Evolutionary conservation across 2,797 vertebrate species (phyloP), one percentile per base, ranked within the genome.

Genomic region (Falco naumanni): DNA sequence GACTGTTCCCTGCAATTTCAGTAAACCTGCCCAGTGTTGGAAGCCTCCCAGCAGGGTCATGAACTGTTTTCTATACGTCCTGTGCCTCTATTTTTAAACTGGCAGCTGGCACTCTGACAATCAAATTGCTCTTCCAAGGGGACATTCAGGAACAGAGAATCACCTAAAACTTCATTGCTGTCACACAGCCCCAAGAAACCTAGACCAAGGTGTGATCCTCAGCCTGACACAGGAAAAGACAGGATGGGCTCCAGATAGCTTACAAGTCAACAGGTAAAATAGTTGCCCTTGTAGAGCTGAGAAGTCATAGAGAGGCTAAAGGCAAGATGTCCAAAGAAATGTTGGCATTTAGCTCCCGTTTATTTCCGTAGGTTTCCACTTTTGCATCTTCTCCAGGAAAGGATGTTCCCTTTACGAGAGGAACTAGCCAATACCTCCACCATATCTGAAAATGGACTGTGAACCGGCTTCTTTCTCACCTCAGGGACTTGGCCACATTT

Each of bases 1-100:
- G 76, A 50, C 68, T 18, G 66, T 95, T 96, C 91, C 59, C 87
- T 95, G 43, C 63, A 88, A 90, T 71, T 90, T 88, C 71, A 71
- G 74, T 60, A 77, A 82, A 93, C 61, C n/a, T 93, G 78, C 78
- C 82, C 53, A 34, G 82, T 29, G 75, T 24, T 95, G 93, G 93
- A 96, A 65, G 45, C 34, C 63, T 96, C 80, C 86, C 89, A 90
- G 66, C 29, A 85, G 71, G 89, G 93, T 96, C 91, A 74, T 47
- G 65, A 87, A 81, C 78, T 84, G 56, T 69, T 78, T 89, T 77
- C 79, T 89, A 66, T 92, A 84, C 1, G 7, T 63, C 66, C 43
- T 50, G 48, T 81, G 75, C 25, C 33, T 87, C 89, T 95, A 91
- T 89, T 91, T 95, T 94, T 89, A 83, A 50, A 39, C 48, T 85